A percentile compares a stretch with the other conserved stretches of the same genome.
Evolutionary conservation across 1,140 invertebrate species (phyloP).

Genomic region (Scaptomyza hsui): DNA sequence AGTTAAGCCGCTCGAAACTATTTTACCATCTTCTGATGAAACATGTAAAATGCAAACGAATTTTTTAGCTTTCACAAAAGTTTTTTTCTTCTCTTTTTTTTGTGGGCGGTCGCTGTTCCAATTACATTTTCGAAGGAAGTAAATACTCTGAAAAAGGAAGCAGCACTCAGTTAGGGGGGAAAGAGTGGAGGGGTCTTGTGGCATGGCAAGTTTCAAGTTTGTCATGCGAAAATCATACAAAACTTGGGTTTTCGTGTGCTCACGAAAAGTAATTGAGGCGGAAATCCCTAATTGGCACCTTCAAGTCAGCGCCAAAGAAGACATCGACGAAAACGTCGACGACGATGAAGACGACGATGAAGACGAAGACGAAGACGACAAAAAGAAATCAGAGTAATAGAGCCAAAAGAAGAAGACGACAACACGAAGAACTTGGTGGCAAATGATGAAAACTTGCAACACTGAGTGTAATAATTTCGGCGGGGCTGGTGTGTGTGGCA

Average conservation of each 20-base stretch:
- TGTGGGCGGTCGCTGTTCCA: constrained; percentile 20
- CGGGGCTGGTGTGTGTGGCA: neutral
- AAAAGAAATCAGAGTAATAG: constrained; percentile 33
- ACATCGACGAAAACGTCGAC: constrained; percentile 10
- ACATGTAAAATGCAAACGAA: constrained; percentile 71
- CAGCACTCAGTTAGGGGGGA: constrained; percentile 29
- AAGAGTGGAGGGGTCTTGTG: neutral
- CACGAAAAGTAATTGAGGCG: constrained; percentile 79
- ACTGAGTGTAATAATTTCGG: neutral
- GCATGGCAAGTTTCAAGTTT: constrained; percentile 68
- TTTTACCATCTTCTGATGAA: constrained; percentile 48
- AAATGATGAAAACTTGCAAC: constrained; percentile 50
- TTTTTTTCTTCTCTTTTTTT: neutral
- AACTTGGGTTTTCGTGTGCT: constrained; percentile 77
- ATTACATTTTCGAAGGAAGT: constrained; percentile 54
- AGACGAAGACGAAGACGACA: constrained; percentile 6
- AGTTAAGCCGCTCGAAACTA: constrained; percentile 61
- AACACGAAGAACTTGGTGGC: constrained; percentile 12
- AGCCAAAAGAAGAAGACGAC: constrained; percentile 8
- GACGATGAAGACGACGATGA: constrained; percentile 1
- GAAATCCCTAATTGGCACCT: constrained; percentile 83
- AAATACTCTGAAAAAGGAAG: constrained; percentile 53
- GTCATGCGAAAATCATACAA: constrained; percentile 82
- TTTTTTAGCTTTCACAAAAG: constrained; percentile 64
- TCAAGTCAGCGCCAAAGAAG: constrained; percentile 53